Conservation (phyloP, 2,113 vertebrate species). For the Pagrus major region DNA sequence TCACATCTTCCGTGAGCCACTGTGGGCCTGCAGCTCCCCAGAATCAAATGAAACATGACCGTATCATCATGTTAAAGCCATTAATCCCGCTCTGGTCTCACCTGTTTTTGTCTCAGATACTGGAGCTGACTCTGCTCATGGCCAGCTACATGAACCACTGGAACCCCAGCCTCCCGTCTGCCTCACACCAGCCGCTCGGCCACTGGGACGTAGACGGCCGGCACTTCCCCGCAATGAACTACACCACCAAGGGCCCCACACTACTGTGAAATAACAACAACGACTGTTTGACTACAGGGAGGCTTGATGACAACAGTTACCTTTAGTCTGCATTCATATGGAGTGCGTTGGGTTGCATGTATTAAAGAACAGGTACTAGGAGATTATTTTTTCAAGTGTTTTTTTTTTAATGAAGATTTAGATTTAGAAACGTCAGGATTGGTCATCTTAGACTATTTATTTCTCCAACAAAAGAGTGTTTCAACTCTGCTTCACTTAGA, state of each 20-base stretch:
- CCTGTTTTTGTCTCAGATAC: constrained; percentile 79
- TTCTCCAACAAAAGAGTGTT: constrained; percentile 52
- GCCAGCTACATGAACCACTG: constrained; percentile 91
- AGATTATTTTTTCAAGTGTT: constrained; percentile 18
- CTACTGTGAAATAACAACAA: constrained; percentile 82
- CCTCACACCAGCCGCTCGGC: constrained; percentile 59
- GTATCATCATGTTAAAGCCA: constrained; percentile 26
- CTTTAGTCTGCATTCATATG: constrained; percentile 18
- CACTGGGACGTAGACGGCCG: constrained; percentile 85
- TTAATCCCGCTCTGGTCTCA: neutral
- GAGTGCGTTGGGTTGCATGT: constrained; percentile 25
- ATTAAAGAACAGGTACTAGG: constrained; percentile 27
- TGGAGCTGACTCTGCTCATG: constrained; percentile 91
- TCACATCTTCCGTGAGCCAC: neutral
- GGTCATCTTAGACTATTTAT: constrained; percentile 57
- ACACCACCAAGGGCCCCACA: constrained; percentile 89
- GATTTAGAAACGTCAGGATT: constrained; percentile 32
- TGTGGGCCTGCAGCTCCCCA: constrained; percentile 5
- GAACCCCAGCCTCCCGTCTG: constrained; percentile 69
- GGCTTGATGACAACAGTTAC: neutral
- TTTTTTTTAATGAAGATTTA: constrained; percentile 40
- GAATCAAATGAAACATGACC: constrained; percentile 48
- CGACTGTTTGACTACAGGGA: constrained; percentile 27
- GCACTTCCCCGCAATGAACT: constrained; percentile 85
- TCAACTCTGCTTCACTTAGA: constrained; percentile 46